A percentile compares a stretch with the other conserved stretches of the same genome.
Conservation (phyloP, 1,140 invertebrate species). For the Euwallacea similis region DNA sequence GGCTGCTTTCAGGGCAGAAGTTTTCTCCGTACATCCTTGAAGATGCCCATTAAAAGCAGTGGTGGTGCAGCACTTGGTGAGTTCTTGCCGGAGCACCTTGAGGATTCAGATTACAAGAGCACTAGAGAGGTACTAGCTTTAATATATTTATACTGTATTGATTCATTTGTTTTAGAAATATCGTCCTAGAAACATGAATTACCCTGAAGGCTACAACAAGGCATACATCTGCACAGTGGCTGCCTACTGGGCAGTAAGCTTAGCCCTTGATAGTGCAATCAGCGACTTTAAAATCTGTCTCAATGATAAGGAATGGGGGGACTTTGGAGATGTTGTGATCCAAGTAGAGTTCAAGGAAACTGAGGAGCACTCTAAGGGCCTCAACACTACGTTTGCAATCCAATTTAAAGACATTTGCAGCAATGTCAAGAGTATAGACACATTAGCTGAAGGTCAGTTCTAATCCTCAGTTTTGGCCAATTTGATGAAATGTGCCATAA, state of each 20-base stretch:
- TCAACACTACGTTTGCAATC: slow-evolving; percentile 22
- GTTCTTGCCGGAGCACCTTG: neutral
- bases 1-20: neutral
- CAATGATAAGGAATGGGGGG: slow-evolving; percentile 32
- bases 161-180: slow-evolving; percentile 18
- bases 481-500: neutral
- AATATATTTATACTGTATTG: neutral
- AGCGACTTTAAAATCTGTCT: slow-evolving; percentile 23
- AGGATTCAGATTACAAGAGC: slow-evolving; percentile 17
- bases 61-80: neutral
- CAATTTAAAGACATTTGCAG: slow-evolving; percentile 28
- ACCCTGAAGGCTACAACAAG: slow-evolving; percentile 14
- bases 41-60: neutral
- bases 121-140: slow-evolving; percentile 8
- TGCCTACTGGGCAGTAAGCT: slow-evolving; percentile 26
- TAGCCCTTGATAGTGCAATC: slow-evolving; percentile 19
- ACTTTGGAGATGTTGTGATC: slow-evolving; percentile 29
- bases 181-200: slow-evolving; percentile 17
- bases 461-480: neutral
- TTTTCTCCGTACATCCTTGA: neutral
- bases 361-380: neutral
- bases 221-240: slow-evolving; percentile 16
- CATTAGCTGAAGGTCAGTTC: slow-evolving; percentile 22
- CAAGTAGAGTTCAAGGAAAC: slow-evolving; percentile 22
- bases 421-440: slow-evolving; percentile 24